Evolutionary conservation across 2,797 vertebrate species (phyloP).

Genomic region (Rhabdophis nuchalis): DNA sequence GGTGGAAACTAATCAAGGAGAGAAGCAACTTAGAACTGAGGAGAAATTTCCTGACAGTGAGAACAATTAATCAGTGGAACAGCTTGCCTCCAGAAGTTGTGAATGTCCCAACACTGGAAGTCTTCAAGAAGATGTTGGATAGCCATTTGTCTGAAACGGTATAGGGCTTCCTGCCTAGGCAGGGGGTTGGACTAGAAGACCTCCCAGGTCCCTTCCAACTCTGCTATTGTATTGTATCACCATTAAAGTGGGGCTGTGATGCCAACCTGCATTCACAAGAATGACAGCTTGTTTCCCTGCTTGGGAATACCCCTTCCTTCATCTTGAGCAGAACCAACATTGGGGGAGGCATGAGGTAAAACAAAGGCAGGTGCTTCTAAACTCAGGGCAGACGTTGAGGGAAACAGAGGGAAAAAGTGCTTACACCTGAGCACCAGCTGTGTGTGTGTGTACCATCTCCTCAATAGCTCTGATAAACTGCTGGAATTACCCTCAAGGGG

Average conservation of each 20-base stretch:
- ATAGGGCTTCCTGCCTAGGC: too few species aligned
- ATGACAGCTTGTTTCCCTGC: neutral
- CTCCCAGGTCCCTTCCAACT: too few species aligned
- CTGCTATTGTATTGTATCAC: too few species aligned
- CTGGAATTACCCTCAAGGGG: neutral
- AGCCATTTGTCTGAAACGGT: too few species aligned
- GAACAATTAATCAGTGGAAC: too few species aligned
- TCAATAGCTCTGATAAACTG: neutral
- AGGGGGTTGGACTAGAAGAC: too few species aligned
- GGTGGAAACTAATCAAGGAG: too few species aligned
- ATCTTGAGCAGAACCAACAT: neutral
- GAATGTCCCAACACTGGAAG: too few species aligned
- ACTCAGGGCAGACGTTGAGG: neutral
- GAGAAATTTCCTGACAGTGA: too few species aligned
- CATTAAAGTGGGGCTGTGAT: neutral
- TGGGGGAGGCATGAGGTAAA: neutral
- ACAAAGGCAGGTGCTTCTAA: neutral
- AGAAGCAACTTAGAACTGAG: too few species aligned
- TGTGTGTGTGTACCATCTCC: neutral
- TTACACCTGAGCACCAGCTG: neutral
- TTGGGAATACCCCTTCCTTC: neutral
- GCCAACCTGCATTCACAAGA: neutral
- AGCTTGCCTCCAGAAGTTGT: too few species aligned
- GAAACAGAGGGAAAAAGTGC: neutral
- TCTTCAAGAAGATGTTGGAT: too few species aligned